These are phyloP conservation scores for Eueides isabella DNA, from an alignment of 1,140 invertebrate genomes.

Conservation along the genomic window DNA sequence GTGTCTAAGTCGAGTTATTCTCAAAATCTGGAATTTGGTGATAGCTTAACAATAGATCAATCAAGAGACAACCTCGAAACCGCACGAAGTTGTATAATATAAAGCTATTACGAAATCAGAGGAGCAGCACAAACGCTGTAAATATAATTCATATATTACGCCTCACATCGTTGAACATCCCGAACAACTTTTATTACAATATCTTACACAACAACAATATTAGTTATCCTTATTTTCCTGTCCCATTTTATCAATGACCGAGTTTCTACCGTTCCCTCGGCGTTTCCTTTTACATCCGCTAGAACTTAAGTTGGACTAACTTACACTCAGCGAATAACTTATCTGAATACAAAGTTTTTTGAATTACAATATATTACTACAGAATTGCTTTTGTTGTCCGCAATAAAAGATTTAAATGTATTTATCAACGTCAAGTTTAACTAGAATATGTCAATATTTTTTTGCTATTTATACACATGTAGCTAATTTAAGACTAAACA, in stretches of 20 bases:
- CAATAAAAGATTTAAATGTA: not conserved
- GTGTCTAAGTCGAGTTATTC: not conserved
- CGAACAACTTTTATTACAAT: slow-evolving; percentile 38
- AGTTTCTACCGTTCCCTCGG: slow-evolving; percentile 21
- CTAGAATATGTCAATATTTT: not conserved
- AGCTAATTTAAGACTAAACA: not conserved
- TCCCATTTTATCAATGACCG: slow-evolving; percentile 28
- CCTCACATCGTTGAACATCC: slow-evolving; percentile 10
- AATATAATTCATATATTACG: slow-evolving; percentile 33
- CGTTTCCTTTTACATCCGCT: not conserved
- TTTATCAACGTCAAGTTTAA: not conserved
- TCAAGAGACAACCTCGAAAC: slow-evolving; percentile 1
- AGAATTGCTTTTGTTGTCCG: not conserved
- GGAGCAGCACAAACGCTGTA: slow-evolving; percentile 7
- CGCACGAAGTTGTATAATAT: not conserved
- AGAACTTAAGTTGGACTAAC: not conserved
- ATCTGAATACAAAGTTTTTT: slow-evolving; percentile 10
- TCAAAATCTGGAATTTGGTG: not conserved
- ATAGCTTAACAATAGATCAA: not conserved
- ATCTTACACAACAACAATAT: slow-evolving; percentile 35
- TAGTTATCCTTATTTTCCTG: slow-evolving; percentile 27
- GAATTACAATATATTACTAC: not conserved
- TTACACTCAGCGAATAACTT: slow-evolving; percentile 1
- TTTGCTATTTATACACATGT: not conserved
- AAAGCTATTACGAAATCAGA: slow-evolving; percentile 3